Percentiles rank a stretch among this genome's conserved stretches.
phyloP scores from a whole-genome alignment of 2,113 vertebrate genomes.

The Prochilodus magdalenae region DNA sequence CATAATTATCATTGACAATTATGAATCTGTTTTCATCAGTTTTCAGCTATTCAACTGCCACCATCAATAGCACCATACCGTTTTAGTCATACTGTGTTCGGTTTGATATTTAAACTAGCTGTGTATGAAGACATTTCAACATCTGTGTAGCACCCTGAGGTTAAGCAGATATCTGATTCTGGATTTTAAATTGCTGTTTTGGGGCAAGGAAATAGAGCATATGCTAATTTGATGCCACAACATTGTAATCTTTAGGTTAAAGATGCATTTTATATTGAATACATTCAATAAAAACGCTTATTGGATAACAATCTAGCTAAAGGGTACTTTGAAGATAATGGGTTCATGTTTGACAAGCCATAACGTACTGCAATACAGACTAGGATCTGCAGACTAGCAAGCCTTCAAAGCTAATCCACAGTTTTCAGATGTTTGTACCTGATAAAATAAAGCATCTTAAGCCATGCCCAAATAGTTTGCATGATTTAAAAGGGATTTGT shows the following conservation, averaged over 20 bases:
- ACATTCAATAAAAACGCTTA: not conserved
- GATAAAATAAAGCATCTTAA: constrained; percentile 6
- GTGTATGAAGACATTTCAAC: not conserved
- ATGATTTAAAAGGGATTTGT: not conserved
- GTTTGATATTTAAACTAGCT: not conserved
- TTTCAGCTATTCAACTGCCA: not conserved
- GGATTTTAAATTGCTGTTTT: too few species aligned
- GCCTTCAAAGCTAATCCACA: not conserved
- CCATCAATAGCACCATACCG: not conserved
- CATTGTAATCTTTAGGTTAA: not conserved
- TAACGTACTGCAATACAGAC: not conserved
- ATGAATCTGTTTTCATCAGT: constrained; percentile 4
- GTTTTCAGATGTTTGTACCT: not conserved
- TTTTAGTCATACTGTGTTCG: not conserved
- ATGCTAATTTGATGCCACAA: too few species aligned
- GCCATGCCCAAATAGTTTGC: not conserved
- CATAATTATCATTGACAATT: constrained; percentile 26
- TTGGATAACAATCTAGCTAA: not conserved
- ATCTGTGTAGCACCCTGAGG: not conserved
- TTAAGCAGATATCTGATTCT: not conserved
- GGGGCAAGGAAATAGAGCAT: too few species aligned
- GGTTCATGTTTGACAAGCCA: not conserved
- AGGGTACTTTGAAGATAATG: not conserved
- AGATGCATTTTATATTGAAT: not conserved
- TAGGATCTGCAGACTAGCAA: not conserved